Base-by-base conservation (phyloP, 1,140 invertebrate genomes). In the Pogonomyrmex californicus region DNA sequence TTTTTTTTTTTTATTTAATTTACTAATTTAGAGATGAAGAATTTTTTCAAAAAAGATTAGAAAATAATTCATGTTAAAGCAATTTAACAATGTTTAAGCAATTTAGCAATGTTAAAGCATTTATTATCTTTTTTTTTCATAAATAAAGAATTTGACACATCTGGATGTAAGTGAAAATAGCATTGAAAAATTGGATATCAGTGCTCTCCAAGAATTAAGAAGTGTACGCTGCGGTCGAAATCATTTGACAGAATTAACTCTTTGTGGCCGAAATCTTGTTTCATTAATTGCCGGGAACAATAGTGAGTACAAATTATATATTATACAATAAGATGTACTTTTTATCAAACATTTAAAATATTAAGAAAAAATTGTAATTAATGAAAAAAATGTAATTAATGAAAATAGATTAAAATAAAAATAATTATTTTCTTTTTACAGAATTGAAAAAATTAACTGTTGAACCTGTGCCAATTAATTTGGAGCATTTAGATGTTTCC, bases 91-190 rank as follows among this genome's bases (percentile, higher is more conserved):
- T 6, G 0, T 47, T 3, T 62, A 54, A 51, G 30, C 17, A 56
- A 58, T 49, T 73, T 68, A n/a, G 60, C 23, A 23, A 23, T 23
- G 23, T 23, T 23, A 23, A 23, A 23, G 23, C 23, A 7, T 33
- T 49, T 60, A 30, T 47, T n/a, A 44, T 87, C 47, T 85, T 14
- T 88, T 85, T 47, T 78, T 33, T 33, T 77, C 3, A 1, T 58
- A 30, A 76, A 70, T 62, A 63, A 93, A 97, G 97, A 97, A 97
- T 93, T 93, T 97, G 79, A 97, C 97, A 56, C 96, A 97, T 90
- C 94, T 98, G 90, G 97, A 98, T 92, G 97, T 98, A n/a, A 97
- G 97, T 93, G 97, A 98, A 94, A 98, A 98, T 93, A 96, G 95
- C 92, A 97, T 98, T 87, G 97, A 97, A 93, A 96, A 96, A 90